phyloP scores from a whole-genome alignment of 2,797 vertebrate genomes.

The Sylvia borin region DNA sequence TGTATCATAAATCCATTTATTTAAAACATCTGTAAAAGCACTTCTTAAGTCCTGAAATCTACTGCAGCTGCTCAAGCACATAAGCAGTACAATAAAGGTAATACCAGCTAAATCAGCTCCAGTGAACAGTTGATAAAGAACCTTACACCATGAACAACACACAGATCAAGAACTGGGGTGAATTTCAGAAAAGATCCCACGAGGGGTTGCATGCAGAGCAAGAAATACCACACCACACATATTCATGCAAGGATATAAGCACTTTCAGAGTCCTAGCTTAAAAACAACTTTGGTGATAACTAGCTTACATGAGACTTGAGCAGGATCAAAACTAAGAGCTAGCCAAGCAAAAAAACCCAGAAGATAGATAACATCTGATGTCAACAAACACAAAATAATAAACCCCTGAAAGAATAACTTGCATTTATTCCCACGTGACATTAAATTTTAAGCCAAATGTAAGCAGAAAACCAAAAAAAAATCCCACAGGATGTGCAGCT shows the following conservation, averaged over 20 bases:
- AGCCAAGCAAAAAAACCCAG: background rate
- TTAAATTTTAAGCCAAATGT: background rate
- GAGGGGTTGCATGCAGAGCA: background rate
- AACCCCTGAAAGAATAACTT: background rate
- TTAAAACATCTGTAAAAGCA: background rate
- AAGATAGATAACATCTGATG: background rate
- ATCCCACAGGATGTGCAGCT: background rate
- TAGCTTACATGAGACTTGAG: background rate
- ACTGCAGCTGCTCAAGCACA: background rate
- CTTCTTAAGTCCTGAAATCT: background rate
- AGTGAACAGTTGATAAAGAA: background rate
- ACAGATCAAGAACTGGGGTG: background rate
- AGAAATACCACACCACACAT: background rate
- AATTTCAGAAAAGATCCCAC: background rate
- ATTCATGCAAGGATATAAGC: background rate
- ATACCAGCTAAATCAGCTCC: background rate
- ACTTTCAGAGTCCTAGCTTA: background rate
- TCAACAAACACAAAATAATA: background rate
- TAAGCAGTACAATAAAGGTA: background rate
- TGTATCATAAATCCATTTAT: background rate
- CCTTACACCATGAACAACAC: rapidly evolving
- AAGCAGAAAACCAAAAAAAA: background rate
- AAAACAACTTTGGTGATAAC: background rate
- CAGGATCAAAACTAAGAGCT: background rate
- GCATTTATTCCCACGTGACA: background rate